Base-by-base conservation (phyloP, 2,797 vertebrate genomes). In the Fistularia commersonii region DNA sequence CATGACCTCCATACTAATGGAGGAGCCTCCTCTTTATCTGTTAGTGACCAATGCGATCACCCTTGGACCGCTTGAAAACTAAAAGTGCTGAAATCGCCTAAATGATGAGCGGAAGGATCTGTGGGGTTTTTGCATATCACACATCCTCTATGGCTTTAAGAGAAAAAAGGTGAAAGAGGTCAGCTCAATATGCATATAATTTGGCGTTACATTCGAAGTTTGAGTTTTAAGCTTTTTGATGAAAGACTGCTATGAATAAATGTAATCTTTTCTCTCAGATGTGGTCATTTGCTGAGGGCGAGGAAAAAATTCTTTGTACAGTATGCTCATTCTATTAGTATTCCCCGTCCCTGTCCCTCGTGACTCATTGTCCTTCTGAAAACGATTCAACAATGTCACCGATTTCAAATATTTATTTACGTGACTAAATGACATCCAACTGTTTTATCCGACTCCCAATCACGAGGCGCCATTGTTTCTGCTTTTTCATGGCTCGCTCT, bases 31-130 rank as follows among this genome's bases (percentile, higher is more conserved):
- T 75, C 66, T 78, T 79, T 82, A 82, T 82, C 84, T 76, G 65
- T 78, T 71, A 80, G 77, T 33, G 61, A 72, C 77, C 63, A 59
- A 67, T 73, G 74, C 66, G 83, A 81, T 79, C 77, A 69, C 69
- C 65, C 59, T 75, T 69, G 68, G 66, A 73, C 23, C 53, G 74
- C 65, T 48, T 61, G 49, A 67, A 66, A 79, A 78, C 57, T 53
- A 79, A 87, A 90, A 90, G 84, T 90, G 88, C 86, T 90, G 88
- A 89, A 87, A 83, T 74, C n/a, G 71, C 83, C 76, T 81, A 85
- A 88, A 88, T 66, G 76, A 79, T 39, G 76, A 84, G 81, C 84
- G 56, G 64, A 76, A 81, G 81, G 85, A 87, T 86, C 76, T 76
- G 72, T 46, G 54, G 55, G 55, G 64, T 63, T 82, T 88, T 86